Evolutionary conservation across 2,797 vertebrate genomes (phyloP), one percentile per base, ranked within the genome.

Genomic region (Pyrocephalus nanus): DNA sequence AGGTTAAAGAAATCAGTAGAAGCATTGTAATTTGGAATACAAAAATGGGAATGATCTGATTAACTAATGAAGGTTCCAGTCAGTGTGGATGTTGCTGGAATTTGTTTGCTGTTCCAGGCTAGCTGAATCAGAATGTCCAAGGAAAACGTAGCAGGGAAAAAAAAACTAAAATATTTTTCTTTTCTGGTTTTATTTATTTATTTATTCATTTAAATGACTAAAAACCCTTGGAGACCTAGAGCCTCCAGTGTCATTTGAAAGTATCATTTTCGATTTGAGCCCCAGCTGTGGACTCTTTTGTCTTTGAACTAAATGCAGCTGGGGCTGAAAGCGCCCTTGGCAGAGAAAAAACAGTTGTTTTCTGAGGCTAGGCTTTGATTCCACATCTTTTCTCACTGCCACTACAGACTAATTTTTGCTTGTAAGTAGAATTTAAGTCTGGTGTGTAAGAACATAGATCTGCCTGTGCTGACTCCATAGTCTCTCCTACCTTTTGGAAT

Each of bases 251-350:
- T 94, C 80, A 95, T 96, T 82, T 76, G 83, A 94, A 93, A 96
- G 79, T 89, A 93, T 58, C 64, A 58, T 95, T 96, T 94, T 97
- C 19, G 3, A 88, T 94, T 87, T 80, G 77, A 96, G 88, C 72
- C 77, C 70, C 96, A 97, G 94, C 94, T 97, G 93, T 3, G 61
- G 77, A 71, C 76, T 90, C 85, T 92, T 97, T 96, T 97, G 93
- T 96, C 95, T 96, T 94, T 95, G 95, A 96, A 95, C 95, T 94
- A 91, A 96, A 90, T 95, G 93, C 91, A 96, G 93, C 89, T 97
- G 93, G 80, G 90, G 90, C 71, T 96, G 85, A 92, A 90, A 91
- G 84, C 0, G 19, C 92, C 93, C 78, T 96, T 95, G 92, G 94
- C 94, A 94, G 90, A 95, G 69, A 50, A 89, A 96, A 96, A 92